Base-by-base conservation (phyloP, 2,797 vertebrate species). In the Phrynocephalus guinanensis region DNA sequence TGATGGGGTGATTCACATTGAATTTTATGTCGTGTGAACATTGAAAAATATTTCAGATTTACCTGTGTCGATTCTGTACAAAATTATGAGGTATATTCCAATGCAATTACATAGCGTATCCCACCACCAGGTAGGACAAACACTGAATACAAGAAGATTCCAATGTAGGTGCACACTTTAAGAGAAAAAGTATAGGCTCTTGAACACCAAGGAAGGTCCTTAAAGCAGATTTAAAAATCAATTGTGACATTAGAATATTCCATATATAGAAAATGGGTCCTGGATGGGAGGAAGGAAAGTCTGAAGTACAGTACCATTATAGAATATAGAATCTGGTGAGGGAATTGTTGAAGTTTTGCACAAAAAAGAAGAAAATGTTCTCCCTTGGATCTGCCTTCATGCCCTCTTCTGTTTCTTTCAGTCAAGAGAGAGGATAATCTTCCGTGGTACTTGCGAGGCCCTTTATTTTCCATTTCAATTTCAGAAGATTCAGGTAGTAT, bases 401-500 rank as follows among this genome's bases (percentile, higher is more conserved):
- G 33, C 38, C 10, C n/a, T 67, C 13, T 52, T 81, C 15, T 75
- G 9, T 33, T 68, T 88, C 18, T 84, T 81, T 20, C 71, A 88
- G 87, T 83, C 71, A 85, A 66, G 22, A 88, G 73, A 28, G 87
- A 88, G 3, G 82, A 88, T 52, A 70, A 88, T 3, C 16, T 82
- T 5, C 87, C 87, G 24, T 88, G 87, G 87, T 88, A 82, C 60
- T 76, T 88, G 68, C 48, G 48, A 76, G 87, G 87, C 26, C 87
- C 87, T 28, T 85, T 88, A 88, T 88, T 88, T 88, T 88, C 87
- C 83, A 88, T 88, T 83, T 88, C 87, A 16, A 76, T 85, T 85
- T 88, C 87, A 70, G 87, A 88, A 88, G 87, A 88, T n/a, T 85
- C 87, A 85, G 87, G 87, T 88, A 85, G 71, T 78, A 76, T 81